Conservation (phyloP, 2,797 vertebrate genomes). For the Danio tinwini region DNA sequence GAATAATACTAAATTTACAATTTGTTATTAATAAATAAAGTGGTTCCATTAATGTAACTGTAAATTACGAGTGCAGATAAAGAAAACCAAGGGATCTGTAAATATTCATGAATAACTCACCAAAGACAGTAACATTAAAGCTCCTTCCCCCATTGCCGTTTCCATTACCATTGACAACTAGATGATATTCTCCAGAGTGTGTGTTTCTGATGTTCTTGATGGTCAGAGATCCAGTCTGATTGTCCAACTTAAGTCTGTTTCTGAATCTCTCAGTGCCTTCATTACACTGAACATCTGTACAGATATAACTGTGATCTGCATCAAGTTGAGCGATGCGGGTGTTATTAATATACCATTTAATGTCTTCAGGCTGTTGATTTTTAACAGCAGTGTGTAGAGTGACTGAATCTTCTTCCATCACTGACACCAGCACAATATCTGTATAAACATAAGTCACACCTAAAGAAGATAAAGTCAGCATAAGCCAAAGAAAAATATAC, state of each 20-base stretch:
- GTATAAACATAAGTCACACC: background rate
- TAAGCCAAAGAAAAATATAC: no score
- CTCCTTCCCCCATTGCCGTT: background rate
- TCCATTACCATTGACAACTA: accelerated
- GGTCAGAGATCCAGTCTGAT: background rate
- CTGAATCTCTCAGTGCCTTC: no score
- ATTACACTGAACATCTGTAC: no score
- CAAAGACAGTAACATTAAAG: background rate
- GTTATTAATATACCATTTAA: background rate
- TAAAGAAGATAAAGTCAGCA: background rate
- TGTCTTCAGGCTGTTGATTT: background rate
- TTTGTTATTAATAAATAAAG: no score
- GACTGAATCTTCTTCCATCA: background rate
- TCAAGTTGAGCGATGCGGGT: background rate
- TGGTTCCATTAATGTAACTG: no score
- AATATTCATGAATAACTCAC: background rate
- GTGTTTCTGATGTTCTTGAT: accelerated
- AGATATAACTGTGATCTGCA: background rate
- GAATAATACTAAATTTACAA: no score
- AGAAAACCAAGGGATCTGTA: background rate
- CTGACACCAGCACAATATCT: background rate
- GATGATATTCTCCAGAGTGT: background rate
- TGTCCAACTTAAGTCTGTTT: background rate
- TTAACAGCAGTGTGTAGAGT: background rate
- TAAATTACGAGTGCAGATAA: no score